These are phyloP conservation scores for Ectemnius lituratus DNA, from an alignment of 2,888 invertebrate species.

Conservation along the genomic window DNA sequence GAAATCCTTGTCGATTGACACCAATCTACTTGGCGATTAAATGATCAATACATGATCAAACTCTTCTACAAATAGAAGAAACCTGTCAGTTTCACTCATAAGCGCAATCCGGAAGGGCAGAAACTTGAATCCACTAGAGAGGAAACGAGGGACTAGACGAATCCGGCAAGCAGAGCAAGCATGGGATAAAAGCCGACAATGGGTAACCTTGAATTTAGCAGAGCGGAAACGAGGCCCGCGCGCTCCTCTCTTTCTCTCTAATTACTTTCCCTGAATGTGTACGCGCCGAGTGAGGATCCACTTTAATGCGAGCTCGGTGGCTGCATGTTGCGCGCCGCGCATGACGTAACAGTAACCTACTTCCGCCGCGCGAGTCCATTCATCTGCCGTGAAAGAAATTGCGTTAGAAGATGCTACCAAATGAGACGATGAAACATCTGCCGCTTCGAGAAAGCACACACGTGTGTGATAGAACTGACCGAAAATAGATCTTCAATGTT, in stretches of 20 bases:
- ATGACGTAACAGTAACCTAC: constrained; percentile 67
- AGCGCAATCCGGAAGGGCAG: too few relatives aligned
- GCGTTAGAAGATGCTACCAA: constrained; percentile 35
- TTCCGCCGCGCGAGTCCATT: constrained; percentile 56
- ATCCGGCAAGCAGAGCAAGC: too few relatives aligned
- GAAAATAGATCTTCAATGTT: too few relatives aligned
- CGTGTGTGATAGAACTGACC: too few relatives aligned
- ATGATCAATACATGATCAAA: too few relatives aligned
- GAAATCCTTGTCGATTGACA: too few relatives aligned
- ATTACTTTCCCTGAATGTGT: constrained; percentile 74
- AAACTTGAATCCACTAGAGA: too few relatives aligned
- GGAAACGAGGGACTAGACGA: too few relatives aligned
- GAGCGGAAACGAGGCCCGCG: constrained; percentile 73
- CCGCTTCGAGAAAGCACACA: too few relatives aligned
- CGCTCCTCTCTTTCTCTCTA: constrained; percentile 64
- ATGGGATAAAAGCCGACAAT: constrained; percentile 49
- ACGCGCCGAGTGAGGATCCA: constrained; percentile 65
- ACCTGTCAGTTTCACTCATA: too few relatives aligned
- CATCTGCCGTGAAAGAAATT: constrained; percentile 53
- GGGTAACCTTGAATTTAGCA: constrained; percentile 74
- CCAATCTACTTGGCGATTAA: too few relatives aligned
- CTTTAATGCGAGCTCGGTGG: constrained; percentile 65
- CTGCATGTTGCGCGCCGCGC: constrained; percentile 38
- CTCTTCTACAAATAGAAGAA: too few relatives aligned
- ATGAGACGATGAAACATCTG: neutral